Conservation (phyloP, 30 jellyfish, hydroid and myxozoan species). For the Hydra vulgaris region DNA sequence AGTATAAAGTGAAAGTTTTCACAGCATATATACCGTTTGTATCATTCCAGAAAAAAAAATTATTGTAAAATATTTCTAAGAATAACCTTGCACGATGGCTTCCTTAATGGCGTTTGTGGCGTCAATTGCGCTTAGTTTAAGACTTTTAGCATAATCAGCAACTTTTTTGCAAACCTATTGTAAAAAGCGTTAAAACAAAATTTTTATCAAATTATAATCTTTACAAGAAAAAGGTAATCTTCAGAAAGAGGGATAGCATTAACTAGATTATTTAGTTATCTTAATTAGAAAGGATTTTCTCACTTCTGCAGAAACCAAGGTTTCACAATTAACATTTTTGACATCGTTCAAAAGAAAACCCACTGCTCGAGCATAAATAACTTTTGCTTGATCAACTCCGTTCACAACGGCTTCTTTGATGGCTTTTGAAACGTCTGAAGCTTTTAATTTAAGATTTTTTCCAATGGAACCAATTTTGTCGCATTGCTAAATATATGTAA, state of each 20-base stretch:
- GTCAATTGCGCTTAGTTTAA: background rate
- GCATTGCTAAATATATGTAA: conserved; percentile 16
- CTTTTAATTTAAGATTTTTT: background rate
- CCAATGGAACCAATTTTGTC: conserved; percentile 1
- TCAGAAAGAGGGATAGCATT: background rate
- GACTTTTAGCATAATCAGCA: background rate
- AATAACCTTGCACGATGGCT: background rate
- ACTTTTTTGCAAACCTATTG: background rate
- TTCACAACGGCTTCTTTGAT: conserved; percentile 14
- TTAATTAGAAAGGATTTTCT: no score
- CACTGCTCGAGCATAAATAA: conserved; percentile 6
- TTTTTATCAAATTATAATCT: background rate
- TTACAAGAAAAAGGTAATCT: background rate
- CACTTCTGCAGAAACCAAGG: conserved; percentile 2
- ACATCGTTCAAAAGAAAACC: conserved; percentile 5
- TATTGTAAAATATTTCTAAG: background rate
- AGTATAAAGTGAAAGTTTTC: no score
- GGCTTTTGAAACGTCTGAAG: conserved; percentile 3
- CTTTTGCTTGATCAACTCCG: conserved; percentile 6
- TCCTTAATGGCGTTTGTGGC: background rate
- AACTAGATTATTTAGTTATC: background rate
- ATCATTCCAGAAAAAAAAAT: no score
- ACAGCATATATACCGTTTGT: no score
- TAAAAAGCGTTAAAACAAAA: background rate
- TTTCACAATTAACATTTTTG: conserved; percentile 27